phyloP scores from a whole-genome alignment of 37 sponge, comb jelly and placozoan species.

The Cliona cf. orientalis region DNA sequence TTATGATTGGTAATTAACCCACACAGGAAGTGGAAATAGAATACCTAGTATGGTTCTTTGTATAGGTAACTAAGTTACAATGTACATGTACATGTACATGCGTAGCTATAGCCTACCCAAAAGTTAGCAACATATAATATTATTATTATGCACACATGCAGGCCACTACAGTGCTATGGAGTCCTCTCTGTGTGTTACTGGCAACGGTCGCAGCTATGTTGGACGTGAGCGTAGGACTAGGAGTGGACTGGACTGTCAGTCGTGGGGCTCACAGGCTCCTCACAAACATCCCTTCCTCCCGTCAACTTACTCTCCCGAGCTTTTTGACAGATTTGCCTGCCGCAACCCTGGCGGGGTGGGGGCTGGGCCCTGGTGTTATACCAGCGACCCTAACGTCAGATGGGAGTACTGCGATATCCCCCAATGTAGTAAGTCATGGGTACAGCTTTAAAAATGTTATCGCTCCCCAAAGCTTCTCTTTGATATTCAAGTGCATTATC shows the following conservation, averaged over 20 bases:
- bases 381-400: background rate
- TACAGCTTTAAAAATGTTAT: no score
- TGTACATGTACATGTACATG: no score
- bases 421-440: background rate
- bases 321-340: background rate
- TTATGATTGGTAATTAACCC: no score
- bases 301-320: background rate
- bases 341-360: slow-evolving; percentile 65
- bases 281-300: background rate
- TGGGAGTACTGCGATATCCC: slow-evolving; percentile 69
- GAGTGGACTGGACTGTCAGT: slow-evolving; percentile 16
- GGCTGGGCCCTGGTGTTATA: slow-evolving; percentile 65
- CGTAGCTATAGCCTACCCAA: background rate
- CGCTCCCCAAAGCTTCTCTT: no score
- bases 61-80: no score
- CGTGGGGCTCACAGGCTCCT: slow-evolving; percentile 26
- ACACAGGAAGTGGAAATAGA: no score
- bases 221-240: slow-evolving; percentile 4
- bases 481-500: no score
- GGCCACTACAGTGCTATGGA: slow-evolving; percentile 1
- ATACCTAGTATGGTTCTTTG: no score
- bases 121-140: background rate
- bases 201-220: slow-evolving; percentile 31
- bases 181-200: slow-evolving; percentile 16
- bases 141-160: no score